Percentiles rank a stretch among this genome's conserved stretches.
phyloP scores from a whole-genome alignment of 2,888 invertebrate genomes.

The Emesis russula region DNA sequence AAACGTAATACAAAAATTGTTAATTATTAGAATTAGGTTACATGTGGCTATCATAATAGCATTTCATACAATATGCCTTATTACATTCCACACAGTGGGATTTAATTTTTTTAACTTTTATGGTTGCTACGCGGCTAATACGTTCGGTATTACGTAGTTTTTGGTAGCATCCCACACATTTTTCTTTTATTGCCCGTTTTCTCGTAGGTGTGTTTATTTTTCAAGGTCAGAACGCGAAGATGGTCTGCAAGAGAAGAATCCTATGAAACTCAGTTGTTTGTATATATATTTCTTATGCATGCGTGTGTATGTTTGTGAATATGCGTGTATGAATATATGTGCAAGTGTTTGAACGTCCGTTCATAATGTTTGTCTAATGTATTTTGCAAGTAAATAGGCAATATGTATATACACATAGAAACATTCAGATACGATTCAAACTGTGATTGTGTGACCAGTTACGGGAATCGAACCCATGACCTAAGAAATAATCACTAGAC shows the following conservation, averaged over 20 bases:
- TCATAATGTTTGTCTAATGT: conserved; percentile 9
- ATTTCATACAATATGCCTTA: background rate
- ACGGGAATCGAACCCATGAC: too few relatives aligned
- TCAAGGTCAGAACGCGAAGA: too few relatives aligned
- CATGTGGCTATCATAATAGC: background rate
- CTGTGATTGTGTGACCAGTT: too few relatives aligned
- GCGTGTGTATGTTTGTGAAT: background rate
- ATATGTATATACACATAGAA: background rate
- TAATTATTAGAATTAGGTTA: background rate
- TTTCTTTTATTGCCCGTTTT: conserved; percentile 37
- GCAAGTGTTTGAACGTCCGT: background rate
- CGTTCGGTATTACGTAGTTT: background rate
- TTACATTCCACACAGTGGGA: background rate
- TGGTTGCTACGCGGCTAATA: background rate
- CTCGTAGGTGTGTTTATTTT: background rate
- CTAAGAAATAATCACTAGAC: too few relatives aligned
- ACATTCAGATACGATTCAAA: too few relatives aligned
- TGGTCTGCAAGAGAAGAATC: too few relatives aligned
- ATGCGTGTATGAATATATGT: too few relatives aligned
- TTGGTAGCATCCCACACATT: conserved; percentile 30
- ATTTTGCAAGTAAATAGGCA: conserved; percentile 9
- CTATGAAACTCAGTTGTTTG: too few relatives aligned
- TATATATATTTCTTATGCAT: background rate
- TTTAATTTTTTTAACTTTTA: conserved; percentile 19
- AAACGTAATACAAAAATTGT: background rate